Conservation (phyloP, 2,797 vertebrate species). For the Sardinella longiceps region DNA sequence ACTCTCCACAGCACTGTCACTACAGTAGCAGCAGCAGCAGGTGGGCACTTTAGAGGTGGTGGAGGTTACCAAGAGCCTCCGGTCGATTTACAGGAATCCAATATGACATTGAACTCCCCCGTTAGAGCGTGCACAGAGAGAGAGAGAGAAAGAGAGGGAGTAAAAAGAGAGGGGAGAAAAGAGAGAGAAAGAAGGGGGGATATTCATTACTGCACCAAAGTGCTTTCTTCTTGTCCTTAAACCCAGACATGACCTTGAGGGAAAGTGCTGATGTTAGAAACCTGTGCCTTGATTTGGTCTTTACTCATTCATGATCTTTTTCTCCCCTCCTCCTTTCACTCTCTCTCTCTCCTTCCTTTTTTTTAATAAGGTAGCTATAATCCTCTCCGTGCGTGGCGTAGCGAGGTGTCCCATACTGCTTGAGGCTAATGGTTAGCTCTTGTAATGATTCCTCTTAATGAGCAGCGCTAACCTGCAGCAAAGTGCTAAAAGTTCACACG, state of each 20-base stretch:
- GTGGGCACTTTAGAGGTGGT: neutral
- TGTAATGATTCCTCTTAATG: constrained; percentile 22
- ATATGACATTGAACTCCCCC: constrained; percentile 25
- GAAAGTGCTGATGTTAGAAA: neutral
- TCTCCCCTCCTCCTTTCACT: neutral
- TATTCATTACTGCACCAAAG: constrained; percentile 21
- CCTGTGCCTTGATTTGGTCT: neutral
- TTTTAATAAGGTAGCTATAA: neutral
- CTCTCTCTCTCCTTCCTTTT: neutral
- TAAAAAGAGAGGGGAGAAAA: neutral
- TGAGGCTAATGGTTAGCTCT: neutral
- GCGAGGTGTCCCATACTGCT: neutral
- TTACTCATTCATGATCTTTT: constrained; percentile 20
- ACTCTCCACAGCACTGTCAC: neutral
- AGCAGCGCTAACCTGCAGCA: neutral
- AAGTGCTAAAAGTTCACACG: neutral
- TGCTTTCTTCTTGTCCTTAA: constrained; percentile 23
- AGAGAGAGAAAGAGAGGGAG: neutral
- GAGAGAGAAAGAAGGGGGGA: neutral
- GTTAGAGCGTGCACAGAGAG: neutral
- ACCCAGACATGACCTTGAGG: neutral
- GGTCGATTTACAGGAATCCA: constrained; percentile 17
- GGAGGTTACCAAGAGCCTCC: neutral
- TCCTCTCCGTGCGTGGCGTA: neutral
- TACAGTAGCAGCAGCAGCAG: neutral